Evolutionary conservation across 2,797 vertebrate species (phyloP).

Genomic region (Ciconia nigra): DNA sequence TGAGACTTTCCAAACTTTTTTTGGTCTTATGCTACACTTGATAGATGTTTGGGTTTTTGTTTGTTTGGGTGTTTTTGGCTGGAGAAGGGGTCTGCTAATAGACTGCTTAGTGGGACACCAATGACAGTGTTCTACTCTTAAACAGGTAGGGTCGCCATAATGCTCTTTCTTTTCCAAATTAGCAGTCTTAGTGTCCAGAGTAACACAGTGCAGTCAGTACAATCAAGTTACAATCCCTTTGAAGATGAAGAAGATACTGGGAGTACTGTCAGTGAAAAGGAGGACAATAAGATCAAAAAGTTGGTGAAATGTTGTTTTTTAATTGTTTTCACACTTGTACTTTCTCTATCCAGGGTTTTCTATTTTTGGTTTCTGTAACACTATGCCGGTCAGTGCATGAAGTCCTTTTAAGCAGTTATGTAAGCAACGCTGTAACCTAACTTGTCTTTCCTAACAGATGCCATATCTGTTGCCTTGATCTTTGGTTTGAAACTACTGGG

Average conservation of each 20-base stretch:
- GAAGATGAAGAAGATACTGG: slow-evolving; percentile 90
- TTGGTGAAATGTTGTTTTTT: slow-evolving; percentile 88
- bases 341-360: slow-evolving; percentile 64
- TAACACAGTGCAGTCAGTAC: slow-evolving; percentile 83
- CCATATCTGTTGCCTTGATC: slow-evolving; percentile 6
- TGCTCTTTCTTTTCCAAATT: slow-evolving; percentile 85
- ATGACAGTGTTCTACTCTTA: not conserved
- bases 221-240: slow-evolving; percentile 92
- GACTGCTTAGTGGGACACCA: not conserved
- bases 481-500: not conserved
- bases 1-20: not conserved
- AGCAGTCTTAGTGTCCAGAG: slow-evolving; percentile 87
- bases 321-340: slow-evolving; percentile 51
- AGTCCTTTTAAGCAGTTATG: slow-evolving; percentile 1
- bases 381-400: slow-evolving; percentile 45
- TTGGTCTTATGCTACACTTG: not conserved
- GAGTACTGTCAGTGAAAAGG: slow-evolving; percentile 88
- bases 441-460: slow-evolving; percentile 28
- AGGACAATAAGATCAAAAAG: slow-evolving; percentile 92
- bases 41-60: not conserved
- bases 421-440: slow-evolving; percentile 15
- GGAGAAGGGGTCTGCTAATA: not conserved
- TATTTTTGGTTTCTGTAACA: slow-evolving; percentile 5
- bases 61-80: not conserved
- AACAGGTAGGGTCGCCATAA: slow-evolving; percentile 71